These are phyloP conservation scores for Aphidoletes aphidimyza DNA, from an alignment of 2,888 invertebrate species.

Conservation along the genomic window DNA sequence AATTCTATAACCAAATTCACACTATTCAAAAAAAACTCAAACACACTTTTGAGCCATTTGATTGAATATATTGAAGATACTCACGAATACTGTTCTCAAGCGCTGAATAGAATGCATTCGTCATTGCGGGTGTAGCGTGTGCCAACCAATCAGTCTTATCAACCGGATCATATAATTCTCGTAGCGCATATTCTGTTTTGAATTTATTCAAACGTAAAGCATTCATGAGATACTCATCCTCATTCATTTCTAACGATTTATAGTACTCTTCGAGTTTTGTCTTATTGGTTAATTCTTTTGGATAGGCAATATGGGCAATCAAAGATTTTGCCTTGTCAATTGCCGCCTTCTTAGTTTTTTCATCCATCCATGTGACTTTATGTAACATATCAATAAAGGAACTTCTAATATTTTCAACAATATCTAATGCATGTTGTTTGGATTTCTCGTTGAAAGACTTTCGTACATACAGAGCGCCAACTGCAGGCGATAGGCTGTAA, in stretches of 20 bases:
- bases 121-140: slow-evolving; percentile 55
- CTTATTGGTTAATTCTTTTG: slow-evolving; percentile 75
- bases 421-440: slow-evolving; percentile 72
- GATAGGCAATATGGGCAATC: slow-evolving; percentile 78
- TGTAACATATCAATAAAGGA: slow-evolving; percentile 74
- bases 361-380: slow-evolving; percentile 80
- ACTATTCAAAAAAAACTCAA: no score
- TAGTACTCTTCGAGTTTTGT: slow-evolving; percentile 57
- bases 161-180: slow-evolving; percentile 2
- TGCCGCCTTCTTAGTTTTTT: slow-evolving; percentile 71
- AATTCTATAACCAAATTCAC: slow-evolving; percentile 68
- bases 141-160: slow-evolving; percentile 56
- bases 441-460: slow-evolving; percentile 75
- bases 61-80: background rate
- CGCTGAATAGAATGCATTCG: slow-evolving; percentile 55
- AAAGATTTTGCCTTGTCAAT: slow-evolving; percentile 73
- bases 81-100: slow-evolving; percentile 55
- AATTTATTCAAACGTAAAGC: slow-evolving; percentile 29
- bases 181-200: background rate
- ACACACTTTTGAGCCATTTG: background rate
- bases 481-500: slow-evolving; percentile 27
- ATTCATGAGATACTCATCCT: slow-evolving; percentile 25
- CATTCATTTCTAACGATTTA: background rate
- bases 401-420: slow-evolving; percentile 73
- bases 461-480: slow-evolving; percentile 64